A percentile compares a stretch with the other conserved stretches of the same genome.
Conservation (phyloP, 2,113 vertebrate species). For the Phoenicopterus ruber region DNA sequence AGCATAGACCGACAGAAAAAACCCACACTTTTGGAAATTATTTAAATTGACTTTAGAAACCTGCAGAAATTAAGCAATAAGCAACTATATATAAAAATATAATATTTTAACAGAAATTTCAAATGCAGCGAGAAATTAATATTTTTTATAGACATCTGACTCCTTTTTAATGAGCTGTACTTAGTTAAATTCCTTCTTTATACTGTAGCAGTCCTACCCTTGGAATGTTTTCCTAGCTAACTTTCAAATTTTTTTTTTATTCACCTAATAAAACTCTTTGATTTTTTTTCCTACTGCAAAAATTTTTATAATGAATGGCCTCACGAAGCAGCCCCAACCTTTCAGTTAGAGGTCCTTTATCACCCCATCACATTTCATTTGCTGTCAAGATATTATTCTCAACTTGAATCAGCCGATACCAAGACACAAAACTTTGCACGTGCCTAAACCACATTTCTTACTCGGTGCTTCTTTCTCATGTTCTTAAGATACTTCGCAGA, state of each 20-base stretch:
- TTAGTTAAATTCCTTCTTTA: slow-evolving; percentile 61
- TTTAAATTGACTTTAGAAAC: background rate
- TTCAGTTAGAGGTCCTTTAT: slow-evolving; percentile 25
- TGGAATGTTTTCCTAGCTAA: slow-evolving; percentile 63
- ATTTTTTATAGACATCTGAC: slow-evolving; percentile 53
- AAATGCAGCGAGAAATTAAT: slow-evolving; percentile 38
- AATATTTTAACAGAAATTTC: slow-evolving; percentile 1
- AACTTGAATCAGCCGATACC: background rate
- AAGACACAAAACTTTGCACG: background rate
- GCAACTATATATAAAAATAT: background rate
- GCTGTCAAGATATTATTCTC: background rate
- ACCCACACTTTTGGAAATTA: background rate
- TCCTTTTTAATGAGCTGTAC: slow-evolving; percentile 34
- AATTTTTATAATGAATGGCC: slow-evolving; percentile 25
- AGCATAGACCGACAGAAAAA: background rate
- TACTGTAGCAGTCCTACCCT: background rate
- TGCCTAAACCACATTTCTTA: background rate
- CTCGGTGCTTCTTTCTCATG: background rate
- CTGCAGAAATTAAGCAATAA: background rate
- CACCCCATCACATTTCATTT: background rate
- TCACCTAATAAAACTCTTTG: slow-evolving; percentile 70
- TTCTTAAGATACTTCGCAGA: background rate
- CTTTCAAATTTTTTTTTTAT: slow-evolving; percentile 41
- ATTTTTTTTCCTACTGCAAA: slow-evolving; percentile 45
- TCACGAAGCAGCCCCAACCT: background rate